Conservation (phyloP, 2,797 vertebrate species). For the Helostoma temminkii region DNA sequence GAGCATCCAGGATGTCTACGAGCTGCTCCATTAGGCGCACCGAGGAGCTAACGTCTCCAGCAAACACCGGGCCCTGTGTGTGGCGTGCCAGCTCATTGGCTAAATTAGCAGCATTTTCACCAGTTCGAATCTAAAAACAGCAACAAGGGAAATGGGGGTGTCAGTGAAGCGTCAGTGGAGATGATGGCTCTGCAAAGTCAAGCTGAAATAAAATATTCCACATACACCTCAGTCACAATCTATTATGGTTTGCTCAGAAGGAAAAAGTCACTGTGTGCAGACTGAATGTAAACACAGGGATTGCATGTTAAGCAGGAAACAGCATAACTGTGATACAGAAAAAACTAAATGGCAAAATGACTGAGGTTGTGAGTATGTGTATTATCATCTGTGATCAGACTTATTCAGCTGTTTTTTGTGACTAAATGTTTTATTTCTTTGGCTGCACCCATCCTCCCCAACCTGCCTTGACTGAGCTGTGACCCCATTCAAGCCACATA, state of each 20-base stretch:
- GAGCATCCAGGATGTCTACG: constrained; percentile 97
- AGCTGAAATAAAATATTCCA: constrained; percentile 47
- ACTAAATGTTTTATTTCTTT: constrained; percentile 14
- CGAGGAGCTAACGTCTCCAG: constrained; percentile 95
- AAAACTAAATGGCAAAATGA: background rate
- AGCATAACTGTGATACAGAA: constrained; percentile 3
- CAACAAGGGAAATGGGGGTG: constrained; percentile 55
- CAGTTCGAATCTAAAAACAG: constrained; percentile 91
- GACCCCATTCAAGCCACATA: constrained; percentile 17
- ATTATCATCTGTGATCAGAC: constrained; percentile 19
- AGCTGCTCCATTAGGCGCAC: constrained; percentile 98
- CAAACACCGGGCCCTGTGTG: constrained; percentile 95
- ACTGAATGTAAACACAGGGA: constrained; percentile 14
- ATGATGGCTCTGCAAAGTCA: constrained; percentile 26
- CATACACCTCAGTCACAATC: constrained; percentile 40
- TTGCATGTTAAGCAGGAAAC: constrained; percentile 21
- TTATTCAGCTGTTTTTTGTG: constrained; percentile 7
- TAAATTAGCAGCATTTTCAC: constrained; percentile 97
- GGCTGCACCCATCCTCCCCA: background rate
- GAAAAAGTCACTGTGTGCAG: constrained; percentile 19
- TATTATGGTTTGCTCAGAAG: constrained; percentile 23
- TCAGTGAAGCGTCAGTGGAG: constrained; percentile 32
- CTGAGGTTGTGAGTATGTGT: background rate
- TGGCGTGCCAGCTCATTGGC: constrained; percentile 98
- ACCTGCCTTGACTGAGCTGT: background rate